Conservation (phyloP, 2,113 vertebrate genomes). For the Spizaetus ornatus region DNA sequence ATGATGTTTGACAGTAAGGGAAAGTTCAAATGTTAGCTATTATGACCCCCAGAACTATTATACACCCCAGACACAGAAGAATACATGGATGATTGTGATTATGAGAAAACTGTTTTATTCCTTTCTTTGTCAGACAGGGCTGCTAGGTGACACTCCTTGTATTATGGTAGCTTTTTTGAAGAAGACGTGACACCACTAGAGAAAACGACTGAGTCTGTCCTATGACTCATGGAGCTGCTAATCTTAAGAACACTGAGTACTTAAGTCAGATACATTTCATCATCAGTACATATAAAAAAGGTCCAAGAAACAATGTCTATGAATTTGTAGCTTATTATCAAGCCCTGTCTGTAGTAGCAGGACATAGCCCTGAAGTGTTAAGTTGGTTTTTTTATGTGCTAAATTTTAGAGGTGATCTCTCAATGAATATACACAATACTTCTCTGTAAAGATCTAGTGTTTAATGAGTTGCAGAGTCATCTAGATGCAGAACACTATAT, state of each 20-base stretch:
- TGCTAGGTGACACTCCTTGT: background rate
- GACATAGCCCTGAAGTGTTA: background rate
- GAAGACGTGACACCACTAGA: background rate
- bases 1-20: background rate
- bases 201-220: background rate
- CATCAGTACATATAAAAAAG: background rate
- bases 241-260: background rate
- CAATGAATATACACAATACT: background rate
- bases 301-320: background rate
- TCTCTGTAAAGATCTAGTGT: background rate
- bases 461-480: background rate
- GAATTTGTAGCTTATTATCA: background rate
- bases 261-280: background rate
- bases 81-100: background rate
- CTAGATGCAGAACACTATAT: background rate
- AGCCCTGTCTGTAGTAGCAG: background rate
- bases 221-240: background rate
- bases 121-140: background rate
- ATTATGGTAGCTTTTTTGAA: background rate
- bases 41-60: background rate
- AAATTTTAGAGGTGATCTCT: background rate
- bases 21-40: background rate
- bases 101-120: background rate
- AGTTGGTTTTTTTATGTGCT: background rate
- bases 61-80: background rate